Base-by-base conservation (phyloP, 2,888 invertebrate species). In the Magallana nippona region DNA sequence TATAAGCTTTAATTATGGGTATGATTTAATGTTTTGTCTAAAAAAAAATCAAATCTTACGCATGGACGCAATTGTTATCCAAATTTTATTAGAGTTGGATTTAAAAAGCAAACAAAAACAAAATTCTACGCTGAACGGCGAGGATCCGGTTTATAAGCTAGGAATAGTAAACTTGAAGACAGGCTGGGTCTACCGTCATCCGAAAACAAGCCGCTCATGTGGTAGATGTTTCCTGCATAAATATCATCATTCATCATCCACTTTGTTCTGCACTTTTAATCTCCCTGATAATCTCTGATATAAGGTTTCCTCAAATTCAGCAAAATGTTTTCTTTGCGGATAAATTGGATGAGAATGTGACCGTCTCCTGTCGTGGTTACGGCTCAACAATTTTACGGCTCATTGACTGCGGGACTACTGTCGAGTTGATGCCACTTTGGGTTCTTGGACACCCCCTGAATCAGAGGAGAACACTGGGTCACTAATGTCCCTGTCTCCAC, bases 171-270 rank as follows among this genome's bases (percentile, higher is more conserved):
- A 44, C 44, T 44, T 44, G 44, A 63, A 19, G n/a, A n/a, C n/a
- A 62, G 63, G 5, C 11, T 15, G 63, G 22, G 63, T 27, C 32
- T 63, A 22, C 27, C 22, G 63, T 63, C 32, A 63, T 63, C 63
- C 63, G 11, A 27, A 22, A 63, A 63, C 63, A 63, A 22, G 63
- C 19, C 27, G 63, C 27, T 63, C 63, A 63, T 10, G 15, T 63
- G 63, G 63, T 22, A 63, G 27, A 63, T 15, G 63, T 63, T 63
- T 63, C 63, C 63, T 63, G 27, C 63, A 63, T 63, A 11, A 63
- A 63, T 63, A 63, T 63, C 63, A 63, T 27, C 63, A 63, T 63
- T 63, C 63, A 63, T 63, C 63, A 63, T 63, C 63, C 63, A 63
- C 63, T 63, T 63, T 63, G 63, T 63, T 63, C 63, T 63, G 63